Percentiles rank a stretch among this genome's conserved stretches.
Conservation (phyloP, 2,113 vertebrate species). For the Xyliphius kryptos region DNA sequence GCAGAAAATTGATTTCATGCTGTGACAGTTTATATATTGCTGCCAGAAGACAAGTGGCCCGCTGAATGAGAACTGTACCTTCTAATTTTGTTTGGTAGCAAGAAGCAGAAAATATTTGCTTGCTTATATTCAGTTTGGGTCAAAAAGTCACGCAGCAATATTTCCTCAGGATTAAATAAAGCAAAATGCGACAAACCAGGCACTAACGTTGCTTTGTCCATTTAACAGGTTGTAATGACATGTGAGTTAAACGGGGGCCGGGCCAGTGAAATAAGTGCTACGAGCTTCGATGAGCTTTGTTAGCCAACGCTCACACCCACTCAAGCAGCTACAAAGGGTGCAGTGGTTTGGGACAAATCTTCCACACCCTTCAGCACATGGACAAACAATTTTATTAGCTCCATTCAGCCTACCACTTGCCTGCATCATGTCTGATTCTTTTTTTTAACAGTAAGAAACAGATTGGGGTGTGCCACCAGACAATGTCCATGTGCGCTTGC, state of each 20-base stretch:
- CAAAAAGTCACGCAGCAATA: too few relatives aligned
- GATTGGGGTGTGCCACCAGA: too few relatives aligned
- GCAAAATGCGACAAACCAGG: too few relatives aligned
- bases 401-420: too few relatives aligned
- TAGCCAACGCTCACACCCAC: slow-evolving; percentile 41
- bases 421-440: too few relatives aligned
- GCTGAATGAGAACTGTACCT: slow-evolving; percentile 59
- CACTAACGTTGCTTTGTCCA: too few relatives aligned
- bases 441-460: too few relatives aligned
- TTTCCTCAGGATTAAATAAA: too few relatives aligned
- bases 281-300: slow-evolving; percentile 49
- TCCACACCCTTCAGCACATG: slow-evolving; percentile 67
- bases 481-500: too few relatives aligned
- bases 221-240: too few relatives aligned
- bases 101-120: slow-evolving; percentile 43
- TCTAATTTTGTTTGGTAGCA: slow-evolving; percentile 50
- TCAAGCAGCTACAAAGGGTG: slow-evolving; percentile 45
- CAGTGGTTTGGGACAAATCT: slow-evolving; percentile 64
- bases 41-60: slow-evolving; percentile 65
- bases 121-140: too few relatives aligned
- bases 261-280: slow-evolving; percentile 37
- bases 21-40: slow-evolving; percentile 76
- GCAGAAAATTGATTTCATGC: slow-evolving; percentile 82
- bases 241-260: slow-evolving; percentile 39
- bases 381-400: slow-evolving; percentile 66